Evolutionary conservation across 2,888 invertebrate genomes (phyloP), one percentile per base, ranked within the genome.

Genomic region (Zygothrica quintamaculata): DNA sequence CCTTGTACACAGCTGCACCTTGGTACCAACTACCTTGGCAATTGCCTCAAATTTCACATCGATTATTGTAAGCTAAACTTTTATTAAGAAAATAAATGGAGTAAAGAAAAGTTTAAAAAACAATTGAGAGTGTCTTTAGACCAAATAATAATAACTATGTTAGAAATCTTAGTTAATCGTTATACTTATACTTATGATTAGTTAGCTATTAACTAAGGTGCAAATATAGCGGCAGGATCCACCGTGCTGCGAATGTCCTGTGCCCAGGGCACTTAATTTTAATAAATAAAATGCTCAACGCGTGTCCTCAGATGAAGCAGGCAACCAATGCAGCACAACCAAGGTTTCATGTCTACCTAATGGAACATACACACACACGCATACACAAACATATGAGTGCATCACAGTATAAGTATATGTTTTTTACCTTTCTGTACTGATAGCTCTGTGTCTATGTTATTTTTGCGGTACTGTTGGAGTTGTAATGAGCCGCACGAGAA

Each of bases 401-500:
- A 7, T 8, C 26, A 6, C 8, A 9, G 9, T 29, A n/a, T 18
- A 8, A 16, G 7, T 26, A 6, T 18, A 4, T 8, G 5, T 42
- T 9, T 11, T 33, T 16, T 16, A 16, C 8, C 26, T 34, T 37
- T 46, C 29, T 37, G 40, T 12, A 12, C 16, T 16, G 37, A 51
- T 42, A 43, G 31, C 50, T 7, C 46, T 58, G 60, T 62, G 55
- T n/a, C n/a, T 55, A 53, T 59, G 46, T 71, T 57, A 53, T 57
- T 48, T 71, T 79, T 65, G 65, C 69, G 40, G 70, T 69, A 65
- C 67, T 46, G 66, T 40, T 76, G 65, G 64, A 75, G 86, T 84
- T 80, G 80, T 80, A 86, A 80, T 86, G 80, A 80, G 84, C 70
- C 84, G 80, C 80, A 70, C 67, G 80, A 84, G 80, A 86, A 79